Conservation (phyloP, 2,888 invertebrate species). For the Andrena chrysosceles region DNA sequence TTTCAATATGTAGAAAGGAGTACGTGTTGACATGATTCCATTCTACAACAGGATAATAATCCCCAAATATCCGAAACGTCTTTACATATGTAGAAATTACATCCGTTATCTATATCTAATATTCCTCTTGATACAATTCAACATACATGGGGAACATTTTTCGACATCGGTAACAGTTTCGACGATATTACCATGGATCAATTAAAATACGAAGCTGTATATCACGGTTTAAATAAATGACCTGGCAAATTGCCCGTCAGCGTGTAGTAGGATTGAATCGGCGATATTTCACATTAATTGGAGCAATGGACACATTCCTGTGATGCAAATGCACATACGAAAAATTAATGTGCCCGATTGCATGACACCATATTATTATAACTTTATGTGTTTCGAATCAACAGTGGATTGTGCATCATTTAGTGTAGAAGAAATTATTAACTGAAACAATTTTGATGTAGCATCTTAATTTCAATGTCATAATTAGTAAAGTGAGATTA, state of each 20-base stretch:
- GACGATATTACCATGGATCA: neutral
- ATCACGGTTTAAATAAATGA: conserved; percentile 10
- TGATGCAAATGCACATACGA: neutral
- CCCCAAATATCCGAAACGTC: neutral
- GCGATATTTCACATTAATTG: conserved; percentile 9
- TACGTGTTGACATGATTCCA: neutral
- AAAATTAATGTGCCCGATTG: neutral
- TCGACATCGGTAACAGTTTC: neutral
- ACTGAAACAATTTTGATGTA: neutral
- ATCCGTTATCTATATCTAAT: too few species aligned
- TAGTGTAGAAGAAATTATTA: neutral
- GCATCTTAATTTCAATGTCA: neutral
- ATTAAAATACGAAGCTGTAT: neutral
- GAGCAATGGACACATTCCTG: neutral
- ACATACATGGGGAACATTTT: neutral
- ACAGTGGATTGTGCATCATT: neutral
- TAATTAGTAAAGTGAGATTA: neutral
- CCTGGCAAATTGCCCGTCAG: conserved; percentile 7
- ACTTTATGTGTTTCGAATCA: neutral
- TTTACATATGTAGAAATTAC: neutral
- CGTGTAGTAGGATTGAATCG: neutral
- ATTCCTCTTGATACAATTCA: too few species aligned
- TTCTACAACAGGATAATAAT: neutral
- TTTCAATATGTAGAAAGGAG: too few species aligned
- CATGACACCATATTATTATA: neutral